Evolutionary conservation across 64 coral and sea anemone species (phyloP).

Genomic region (Cladopsammia gracilis): DNA sequence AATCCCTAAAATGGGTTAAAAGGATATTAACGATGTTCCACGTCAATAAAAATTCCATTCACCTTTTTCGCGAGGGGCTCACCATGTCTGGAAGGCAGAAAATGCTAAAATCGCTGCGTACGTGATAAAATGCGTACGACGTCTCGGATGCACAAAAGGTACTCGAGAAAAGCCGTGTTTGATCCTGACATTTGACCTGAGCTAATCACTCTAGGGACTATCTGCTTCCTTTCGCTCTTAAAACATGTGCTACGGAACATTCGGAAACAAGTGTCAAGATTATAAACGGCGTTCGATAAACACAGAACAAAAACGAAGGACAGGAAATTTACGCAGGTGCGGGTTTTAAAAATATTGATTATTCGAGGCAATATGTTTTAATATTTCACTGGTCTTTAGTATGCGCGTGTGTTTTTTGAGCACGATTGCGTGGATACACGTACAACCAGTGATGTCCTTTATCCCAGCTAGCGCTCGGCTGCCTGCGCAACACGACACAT

Average conservation of each 20-base stretch:
- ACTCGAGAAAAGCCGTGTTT: conserved; percentile 49
- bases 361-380: no score
- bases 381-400: no score
- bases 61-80: not conserved
- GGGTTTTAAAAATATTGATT: not conserved
- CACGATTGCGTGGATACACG: no score
- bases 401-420: no score
- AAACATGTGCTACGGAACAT: not conserved
- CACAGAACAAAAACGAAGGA: not conserved
- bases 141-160: conserved; percentile 10
- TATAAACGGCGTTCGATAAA: not conserved
- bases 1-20: not conserved
- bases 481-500: not conserved
- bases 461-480: no score
- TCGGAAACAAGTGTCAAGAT: conserved; percentile 9
- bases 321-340: not conserved
- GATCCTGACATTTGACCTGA: conserved; percentile 44
- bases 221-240: not conserved
- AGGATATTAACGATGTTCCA: not conserved
- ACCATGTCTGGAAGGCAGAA: not conserved
- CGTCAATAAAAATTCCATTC: conserved; percentile 17
- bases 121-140: conserved; percentile 44
- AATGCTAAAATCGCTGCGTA: not conserved
- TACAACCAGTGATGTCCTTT: no score
- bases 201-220: not conserved